These are phyloP conservation scores for Cuculus canorus DNA, from an alignment of 2,797 vertebrate genomes.

Conservation along the genomic window DNA sequence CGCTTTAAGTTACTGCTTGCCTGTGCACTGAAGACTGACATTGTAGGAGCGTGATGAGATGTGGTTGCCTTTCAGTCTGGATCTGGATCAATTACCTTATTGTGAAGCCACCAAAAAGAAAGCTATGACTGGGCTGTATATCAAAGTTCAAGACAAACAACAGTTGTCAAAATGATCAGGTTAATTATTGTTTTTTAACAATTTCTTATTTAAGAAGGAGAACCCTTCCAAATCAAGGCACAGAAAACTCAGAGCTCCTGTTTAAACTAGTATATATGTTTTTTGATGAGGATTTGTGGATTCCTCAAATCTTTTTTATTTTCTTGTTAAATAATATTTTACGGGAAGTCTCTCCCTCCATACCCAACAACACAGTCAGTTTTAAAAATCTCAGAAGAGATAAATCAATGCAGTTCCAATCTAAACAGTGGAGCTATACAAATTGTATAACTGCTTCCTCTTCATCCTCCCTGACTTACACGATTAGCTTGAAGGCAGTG, in stretches of 20 bases:
- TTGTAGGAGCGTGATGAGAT: neutral
- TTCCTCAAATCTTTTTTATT: neutral
- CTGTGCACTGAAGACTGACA: neutral
- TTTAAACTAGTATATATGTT: neutral
- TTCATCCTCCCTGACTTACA: neutral
- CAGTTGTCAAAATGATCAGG: neutral
- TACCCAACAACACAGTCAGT: neutral
- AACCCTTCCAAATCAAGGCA: neutral
- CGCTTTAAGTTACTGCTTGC: neutral
- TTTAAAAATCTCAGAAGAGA: neutral
- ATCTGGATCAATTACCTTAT: neutral
- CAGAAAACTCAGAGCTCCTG: neutral
- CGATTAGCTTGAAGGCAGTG: neutral
- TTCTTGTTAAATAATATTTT: neutral
- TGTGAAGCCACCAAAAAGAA: neutral
- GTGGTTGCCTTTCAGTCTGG: neutral
- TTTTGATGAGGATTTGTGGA: neutral
- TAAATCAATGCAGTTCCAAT: neutral
- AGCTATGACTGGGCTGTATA: neutral
- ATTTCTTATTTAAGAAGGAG: constrained; percentile 3
- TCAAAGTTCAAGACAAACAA: neutral
- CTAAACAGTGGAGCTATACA: neutral
- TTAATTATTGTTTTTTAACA: neutral
- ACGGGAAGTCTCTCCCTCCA: neutral
- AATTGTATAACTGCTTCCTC: neutral